Percentiles rank a stretch among this genome's conserved stretches.
Evolutionary conservation across 2,113 vertebrate genomes (phyloP).

Genomic region (Sylvia atricapilla): DNA sequence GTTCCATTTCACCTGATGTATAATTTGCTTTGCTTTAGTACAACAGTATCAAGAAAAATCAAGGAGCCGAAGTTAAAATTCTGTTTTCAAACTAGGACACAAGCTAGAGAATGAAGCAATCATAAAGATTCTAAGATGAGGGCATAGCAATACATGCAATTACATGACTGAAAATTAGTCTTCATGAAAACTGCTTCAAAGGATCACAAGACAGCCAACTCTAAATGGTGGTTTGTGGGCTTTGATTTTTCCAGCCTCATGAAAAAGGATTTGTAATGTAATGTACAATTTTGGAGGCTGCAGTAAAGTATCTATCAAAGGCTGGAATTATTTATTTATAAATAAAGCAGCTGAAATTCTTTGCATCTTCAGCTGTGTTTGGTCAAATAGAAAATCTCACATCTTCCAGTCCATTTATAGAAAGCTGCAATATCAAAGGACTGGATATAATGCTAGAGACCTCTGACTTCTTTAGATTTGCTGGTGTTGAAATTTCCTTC

Average conservation of each 20-base stretch:
- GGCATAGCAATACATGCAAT: not conserved
- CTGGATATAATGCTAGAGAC: not conserved
- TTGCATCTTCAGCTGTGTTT: not conserved
- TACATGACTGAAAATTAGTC: not conserved
- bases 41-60: not conserved
- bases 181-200: not conserved
- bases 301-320: not conserved
- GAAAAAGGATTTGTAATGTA: not conserved
- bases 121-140: not conserved
- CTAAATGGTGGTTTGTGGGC: not conserved
- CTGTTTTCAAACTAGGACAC: not conserved
- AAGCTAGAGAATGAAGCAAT: not conserved
- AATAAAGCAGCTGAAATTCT: not conserved
- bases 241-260: not conserved
- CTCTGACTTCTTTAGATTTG: not conserved
- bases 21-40: not conserved
- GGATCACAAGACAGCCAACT: not conserved
- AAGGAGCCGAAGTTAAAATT: not conserved
- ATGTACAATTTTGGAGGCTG: not conserved
- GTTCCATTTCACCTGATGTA: not conserved
- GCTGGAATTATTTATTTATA: not conserved
- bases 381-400: not conserved
- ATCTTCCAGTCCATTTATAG: not conserved
- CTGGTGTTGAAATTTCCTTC: not conserved
- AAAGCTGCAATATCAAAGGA: not conserved